Percentiles rank a stretch among this genome's conserved stretches.
These are phyloP conservation scores for Helicoverpa assulta DNA, from an alignment of 2,888 invertebrate species.

Conservation along the genomic window DNA sequence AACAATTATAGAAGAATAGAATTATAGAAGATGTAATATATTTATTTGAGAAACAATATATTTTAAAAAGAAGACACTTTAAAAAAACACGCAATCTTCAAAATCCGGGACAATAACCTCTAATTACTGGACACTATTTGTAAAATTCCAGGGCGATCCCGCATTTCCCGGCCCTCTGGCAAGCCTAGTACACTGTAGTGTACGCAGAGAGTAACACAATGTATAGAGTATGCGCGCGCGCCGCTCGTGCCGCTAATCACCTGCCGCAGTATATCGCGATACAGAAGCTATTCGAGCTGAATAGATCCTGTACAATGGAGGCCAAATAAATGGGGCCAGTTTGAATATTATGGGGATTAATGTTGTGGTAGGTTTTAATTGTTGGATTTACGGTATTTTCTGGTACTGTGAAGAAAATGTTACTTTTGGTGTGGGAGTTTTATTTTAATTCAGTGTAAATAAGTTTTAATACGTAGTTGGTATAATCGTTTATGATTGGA, in stretches of 20 bases:
- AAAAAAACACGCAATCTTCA: too few species aligned
- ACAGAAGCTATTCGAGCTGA: constrained; percentile 72
- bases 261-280: constrained; percentile 72
- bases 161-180: too few species aligned
- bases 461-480: too few species aligned
- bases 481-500: too few species aligned
- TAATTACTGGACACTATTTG: too few species aligned
- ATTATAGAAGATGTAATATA: too few species aligned
- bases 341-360: constrained; percentile 31
- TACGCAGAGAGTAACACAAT: constrained; percentile 52
- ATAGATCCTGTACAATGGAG: constrained; percentile 62
- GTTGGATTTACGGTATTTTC: neutral
- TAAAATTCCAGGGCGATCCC: too few species aligned
- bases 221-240: constrained; percentile 65
- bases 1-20: too few species aligned
- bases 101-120: too few species aligned
- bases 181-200: neutral
- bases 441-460: neutral
- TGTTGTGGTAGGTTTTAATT: constrained; percentile 14
- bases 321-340: constrained; percentile 38
- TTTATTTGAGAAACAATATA: too few species aligned
- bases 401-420: neutral
- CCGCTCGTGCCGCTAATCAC: constrained; percentile 72
- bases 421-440: neutral
- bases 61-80: too few species aligned